Conservation (phyloP, 2,797 vertebrate genomes). For the Pelochelys cantorii region DNA sequence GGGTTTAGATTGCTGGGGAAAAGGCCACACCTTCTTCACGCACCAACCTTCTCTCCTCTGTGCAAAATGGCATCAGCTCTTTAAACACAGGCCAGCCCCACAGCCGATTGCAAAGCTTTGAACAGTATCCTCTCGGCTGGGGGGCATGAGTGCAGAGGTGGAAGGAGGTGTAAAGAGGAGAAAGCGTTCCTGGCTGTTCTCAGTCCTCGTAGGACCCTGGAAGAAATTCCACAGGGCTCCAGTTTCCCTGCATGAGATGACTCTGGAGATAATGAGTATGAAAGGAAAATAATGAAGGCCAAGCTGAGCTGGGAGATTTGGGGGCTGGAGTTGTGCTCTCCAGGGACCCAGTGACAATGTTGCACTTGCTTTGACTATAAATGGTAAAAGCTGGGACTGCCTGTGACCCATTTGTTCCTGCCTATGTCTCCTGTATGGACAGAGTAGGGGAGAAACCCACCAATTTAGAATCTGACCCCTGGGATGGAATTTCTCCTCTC, state of each 20-base stretch:
- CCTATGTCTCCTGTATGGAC: slow-evolving; percentile 42
- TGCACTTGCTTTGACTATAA: slow-evolving; percentile 72
- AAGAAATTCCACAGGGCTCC: slow-evolving; percentile 45
- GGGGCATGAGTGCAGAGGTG: not conserved
- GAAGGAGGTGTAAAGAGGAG: not conserved
- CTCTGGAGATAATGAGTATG: slow-evolving; percentile 65
- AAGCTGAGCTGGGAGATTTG: slow-evolving; percentile 35
- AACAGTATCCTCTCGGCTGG: not conserved
- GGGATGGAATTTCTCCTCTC: not conserved
- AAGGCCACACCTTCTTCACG: not conserved
- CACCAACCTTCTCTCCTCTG: not conserved
- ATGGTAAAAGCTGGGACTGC: slow-evolving; percentile 67
- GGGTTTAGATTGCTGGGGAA: not conserved
- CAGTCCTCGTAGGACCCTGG: not conserved
- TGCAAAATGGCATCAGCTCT: too few relatives aligned
- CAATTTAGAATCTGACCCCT: slow-evolving; percentile 57
- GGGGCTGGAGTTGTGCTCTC: slow-evolving; percentile 30
- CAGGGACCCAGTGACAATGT: slow-evolving; percentile 47
- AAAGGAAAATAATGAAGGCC: slow-evolving; percentile 70
- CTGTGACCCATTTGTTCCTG: slow-evolving; percentile 70
- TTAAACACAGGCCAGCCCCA: not conserved
- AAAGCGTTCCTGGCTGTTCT: not conserved
- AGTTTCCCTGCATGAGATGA: slow-evolving; percentile 57
- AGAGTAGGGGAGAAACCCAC: slow-evolving; percentile 62
- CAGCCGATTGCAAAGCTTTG: not conserved